Evolutionary conservation across 2,797 vertebrate genomes (phyloP).

Genomic region (Melanotaenia trifasciata): DNA sequence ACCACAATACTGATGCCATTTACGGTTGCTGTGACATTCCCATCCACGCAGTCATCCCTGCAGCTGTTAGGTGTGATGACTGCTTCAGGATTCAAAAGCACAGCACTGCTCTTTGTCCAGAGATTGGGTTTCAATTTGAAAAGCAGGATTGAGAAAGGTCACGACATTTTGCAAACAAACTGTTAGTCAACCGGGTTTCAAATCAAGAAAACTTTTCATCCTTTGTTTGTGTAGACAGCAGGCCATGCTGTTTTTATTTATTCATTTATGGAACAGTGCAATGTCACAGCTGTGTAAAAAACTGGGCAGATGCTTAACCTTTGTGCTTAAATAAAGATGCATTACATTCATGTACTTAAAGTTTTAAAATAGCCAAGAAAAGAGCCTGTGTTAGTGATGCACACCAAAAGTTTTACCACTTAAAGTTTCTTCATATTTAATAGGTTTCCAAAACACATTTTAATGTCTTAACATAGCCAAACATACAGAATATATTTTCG

Average conservation of each 20-base stretch:
- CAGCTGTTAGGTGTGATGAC: slow-evolving; percentile 65
- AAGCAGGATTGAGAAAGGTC: slow-evolving; percentile 28
- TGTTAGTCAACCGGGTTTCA: slow-evolving; percentile 12
- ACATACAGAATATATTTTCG: no score
- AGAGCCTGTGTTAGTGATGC: no score
- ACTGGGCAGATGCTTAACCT: no score
- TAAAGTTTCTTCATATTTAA: no score
- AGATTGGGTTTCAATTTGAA: slow-evolving; percentile 57
- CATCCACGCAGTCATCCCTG: slow-evolving; percentile 41
- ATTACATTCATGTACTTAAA: no score
- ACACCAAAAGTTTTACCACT: no score
- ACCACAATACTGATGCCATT: slow-evolving; percentile 28
- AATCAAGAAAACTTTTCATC: not conserved
- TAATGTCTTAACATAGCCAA: no score
- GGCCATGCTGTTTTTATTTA: not conserved
- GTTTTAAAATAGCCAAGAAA: no score
- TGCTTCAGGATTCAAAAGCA: slow-evolving; percentile 41
- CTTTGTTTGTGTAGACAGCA: not conserved
- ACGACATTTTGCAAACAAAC: not conserved
- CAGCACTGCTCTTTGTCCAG: slow-evolving; percentile 33
- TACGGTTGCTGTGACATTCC: slow-evolving; percentile 54
- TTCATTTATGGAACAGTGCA: not conserved
- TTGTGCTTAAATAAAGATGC: no score
- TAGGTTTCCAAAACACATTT: no score
- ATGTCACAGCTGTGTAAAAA: no score